These are phyloP conservation scores for Drosophila prostipennis DNA, from an alignment of 2,888 invertebrate species.

Conservation along the genomic window DNA sequence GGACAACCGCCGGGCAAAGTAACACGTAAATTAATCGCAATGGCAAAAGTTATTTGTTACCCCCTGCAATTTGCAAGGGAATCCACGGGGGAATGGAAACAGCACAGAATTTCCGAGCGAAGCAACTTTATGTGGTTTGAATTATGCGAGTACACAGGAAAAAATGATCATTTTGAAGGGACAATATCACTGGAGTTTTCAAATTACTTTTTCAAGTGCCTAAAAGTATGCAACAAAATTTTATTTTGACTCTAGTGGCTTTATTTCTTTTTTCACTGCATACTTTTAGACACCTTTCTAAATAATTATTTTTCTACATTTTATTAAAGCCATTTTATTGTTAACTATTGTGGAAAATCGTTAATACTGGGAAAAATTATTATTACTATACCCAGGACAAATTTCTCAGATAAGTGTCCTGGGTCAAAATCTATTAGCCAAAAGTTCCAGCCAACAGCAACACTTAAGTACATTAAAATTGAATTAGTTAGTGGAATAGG, in stretches of 20 bases:
- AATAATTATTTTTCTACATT: background rate
- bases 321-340: background rate
- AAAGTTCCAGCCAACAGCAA: slow-evolving; percentile 1
- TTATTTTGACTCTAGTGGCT: too few species aligned
- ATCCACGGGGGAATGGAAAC: background rate
- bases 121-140: slow-evolving; percentile 2
- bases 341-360: background rate
- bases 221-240: too few species aligned
- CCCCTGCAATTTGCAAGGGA: slow-evolving; percentile 16
- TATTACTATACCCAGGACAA: background rate
- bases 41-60: slow-evolving; percentile 26
- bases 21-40: slow-evolving; percentile 38
- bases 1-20: slow-evolving; percentile 6
- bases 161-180: background rate
- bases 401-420: background rate
- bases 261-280: too few species aligned
- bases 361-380: too few species aligned
- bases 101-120: background rate
- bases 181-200: background rate
- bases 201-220: too few species aligned
- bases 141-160: background rate
- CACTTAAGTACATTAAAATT: slow-evolving; percentile 59
- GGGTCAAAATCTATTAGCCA: slow-evolving; percentile 16
- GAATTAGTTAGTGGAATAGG: slow-evolving; percentile 51
- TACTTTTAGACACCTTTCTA: too few species aligned